phyloP scores from a whole-genome alignment of 92 coral and sea anemone species.

The Phenganax subtilis region DNA sequence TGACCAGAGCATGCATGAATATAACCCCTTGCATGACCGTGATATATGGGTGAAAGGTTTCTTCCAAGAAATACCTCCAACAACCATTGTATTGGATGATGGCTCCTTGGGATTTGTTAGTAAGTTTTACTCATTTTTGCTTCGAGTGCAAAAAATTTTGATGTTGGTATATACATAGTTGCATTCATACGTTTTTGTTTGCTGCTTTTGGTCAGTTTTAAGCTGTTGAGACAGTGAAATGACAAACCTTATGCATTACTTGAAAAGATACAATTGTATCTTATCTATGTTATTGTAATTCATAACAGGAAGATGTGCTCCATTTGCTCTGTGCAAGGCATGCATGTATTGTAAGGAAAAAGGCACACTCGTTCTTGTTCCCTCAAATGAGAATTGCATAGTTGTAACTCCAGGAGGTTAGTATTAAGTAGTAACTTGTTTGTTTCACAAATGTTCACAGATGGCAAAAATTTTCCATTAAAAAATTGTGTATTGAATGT shows the following conservation, averaged over 20 bases:
- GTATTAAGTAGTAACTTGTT: constrained; percentile 4
- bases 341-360: constrained; percentile 5
- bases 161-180: neutral
- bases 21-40: constrained; percentile 16
- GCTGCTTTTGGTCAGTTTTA: constrained; percentile 4
- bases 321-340: constrained; percentile 10
- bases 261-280: neutral
- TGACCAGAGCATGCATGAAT: neutral
- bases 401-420: constrained; percentile 4
- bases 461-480: neutral
- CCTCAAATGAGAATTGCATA: constrained; percentile 8
- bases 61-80: neutral
- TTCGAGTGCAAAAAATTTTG: neutral
- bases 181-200: neutral
- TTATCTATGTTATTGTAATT: neutral
- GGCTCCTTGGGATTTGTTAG: constrained; percentile 21
- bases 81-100: neutral
- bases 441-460: neutral
- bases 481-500: neutral
- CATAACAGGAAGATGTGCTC: constrained; percentile 4
- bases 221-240: neutral
- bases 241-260: neutral
- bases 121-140: neutral
- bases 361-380: constrained; percentile 1
- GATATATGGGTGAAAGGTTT: neutral